These are phyloP conservation scores for Luperina nickerlii DNA, from an alignment of 2,888 invertebrate genomes.

Conservation along the genomic window DNA sequence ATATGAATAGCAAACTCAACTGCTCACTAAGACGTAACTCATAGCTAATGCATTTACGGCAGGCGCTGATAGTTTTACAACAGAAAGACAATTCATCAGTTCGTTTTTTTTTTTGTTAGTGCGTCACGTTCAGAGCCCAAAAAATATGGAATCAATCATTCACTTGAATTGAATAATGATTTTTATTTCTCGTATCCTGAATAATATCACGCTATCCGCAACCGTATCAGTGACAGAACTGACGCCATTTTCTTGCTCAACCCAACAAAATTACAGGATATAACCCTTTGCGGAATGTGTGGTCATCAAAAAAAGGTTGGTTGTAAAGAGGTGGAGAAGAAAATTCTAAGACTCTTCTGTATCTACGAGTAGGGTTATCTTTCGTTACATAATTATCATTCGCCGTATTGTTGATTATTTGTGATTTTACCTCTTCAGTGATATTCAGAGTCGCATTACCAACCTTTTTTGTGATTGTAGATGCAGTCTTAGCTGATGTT, in stretches of 20 bases:
- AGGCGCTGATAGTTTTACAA: neutral
- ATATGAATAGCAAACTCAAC: neutral
- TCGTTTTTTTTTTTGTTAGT: neutral
- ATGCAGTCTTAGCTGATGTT: neutral
- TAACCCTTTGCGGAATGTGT: neutral
- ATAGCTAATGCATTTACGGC: neutral
- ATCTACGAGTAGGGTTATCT: too few species aligned
- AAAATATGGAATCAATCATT: neutral
- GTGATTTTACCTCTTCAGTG: neutral
- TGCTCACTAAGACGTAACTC: neutral
- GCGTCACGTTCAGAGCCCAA: neutral
- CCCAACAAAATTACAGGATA: neutral
- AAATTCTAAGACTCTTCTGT: neutral
- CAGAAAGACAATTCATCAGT: too few species aligned
- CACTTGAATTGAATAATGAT: too few species aligned
- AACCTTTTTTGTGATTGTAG: neutral
- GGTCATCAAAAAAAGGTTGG: slow-evolving; percentile 1
- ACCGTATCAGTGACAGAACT: neutral
- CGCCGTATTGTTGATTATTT: neutral
- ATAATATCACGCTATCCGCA: neutral
- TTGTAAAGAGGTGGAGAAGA: neutral
- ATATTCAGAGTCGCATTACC: neutral
- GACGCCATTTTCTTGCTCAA: neutral
- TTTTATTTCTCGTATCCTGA: too few species aligned
- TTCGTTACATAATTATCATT: neutral